Conservation (phyloP, 2,113 vertebrate species). For the Tragelaphus scriptus region DNA sequence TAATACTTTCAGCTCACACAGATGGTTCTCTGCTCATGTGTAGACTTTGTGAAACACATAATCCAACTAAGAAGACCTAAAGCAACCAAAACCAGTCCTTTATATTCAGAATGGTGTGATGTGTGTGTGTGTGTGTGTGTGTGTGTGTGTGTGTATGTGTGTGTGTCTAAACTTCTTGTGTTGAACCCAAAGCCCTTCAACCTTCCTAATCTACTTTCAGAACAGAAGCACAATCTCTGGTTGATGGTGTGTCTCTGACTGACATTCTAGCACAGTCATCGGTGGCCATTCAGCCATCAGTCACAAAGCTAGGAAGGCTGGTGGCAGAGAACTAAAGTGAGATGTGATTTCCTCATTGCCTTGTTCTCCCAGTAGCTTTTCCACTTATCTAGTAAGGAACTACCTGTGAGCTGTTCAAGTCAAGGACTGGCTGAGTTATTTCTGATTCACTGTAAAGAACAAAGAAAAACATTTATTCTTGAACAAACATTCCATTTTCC, state of each 20-base stretch:
- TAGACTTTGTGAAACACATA: not conserved
- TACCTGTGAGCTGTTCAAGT: not conserved
- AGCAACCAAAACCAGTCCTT: not conserved
- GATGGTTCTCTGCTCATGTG: not conserved
- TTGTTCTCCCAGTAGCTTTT: no score
- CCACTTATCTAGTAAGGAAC: not conserved
- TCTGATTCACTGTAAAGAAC: not conserved
- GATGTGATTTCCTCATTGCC: not conserved
- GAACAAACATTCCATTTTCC: not conserved
- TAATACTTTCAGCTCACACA: not conserved
- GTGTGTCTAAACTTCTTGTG: not conserved
- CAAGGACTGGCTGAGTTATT: not conserved
- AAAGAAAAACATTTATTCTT: not conserved
- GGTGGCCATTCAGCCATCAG: accelerated
- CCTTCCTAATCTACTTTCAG: not conserved
- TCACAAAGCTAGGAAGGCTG: not conserved
- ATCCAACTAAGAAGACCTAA: not conserved
- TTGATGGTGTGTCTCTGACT: no score
- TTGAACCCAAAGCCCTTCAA: not conserved
- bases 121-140: no score
- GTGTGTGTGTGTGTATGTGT: not conserved
- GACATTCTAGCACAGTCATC: not conserved
- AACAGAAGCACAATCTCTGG: not conserved
- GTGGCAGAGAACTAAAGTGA: not conserved
- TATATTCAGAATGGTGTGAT: not conserved